These are phyloP conservation scores for Palythoa caribaeorum DNA, from an alignment of 92 coral and sea anemone species.

Conservation along the genomic window DNA sequence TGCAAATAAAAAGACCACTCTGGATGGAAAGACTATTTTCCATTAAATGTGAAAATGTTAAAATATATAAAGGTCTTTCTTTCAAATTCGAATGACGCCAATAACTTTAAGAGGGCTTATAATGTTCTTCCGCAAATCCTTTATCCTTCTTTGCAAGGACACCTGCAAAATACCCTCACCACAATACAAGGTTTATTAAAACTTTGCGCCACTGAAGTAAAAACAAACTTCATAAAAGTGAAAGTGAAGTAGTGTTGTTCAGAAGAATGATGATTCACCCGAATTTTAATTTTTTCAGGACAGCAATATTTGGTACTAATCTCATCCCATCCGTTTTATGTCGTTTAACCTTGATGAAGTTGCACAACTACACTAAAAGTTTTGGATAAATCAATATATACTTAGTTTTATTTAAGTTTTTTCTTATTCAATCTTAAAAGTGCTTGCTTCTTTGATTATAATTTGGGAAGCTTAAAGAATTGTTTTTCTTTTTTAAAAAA, in stretches of 20 bases:
- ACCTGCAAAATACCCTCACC: slow-evolving; percentile 29
- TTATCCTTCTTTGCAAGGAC: slow-evolving; percentile 20
- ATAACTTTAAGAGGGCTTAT: slow-evolving; percentile 45
- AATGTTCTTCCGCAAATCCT: slow-evolving; percentile 40
- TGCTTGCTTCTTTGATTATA: background rate
- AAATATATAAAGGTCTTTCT: slow-evolving; percentile 21
- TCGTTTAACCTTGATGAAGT: background rate
- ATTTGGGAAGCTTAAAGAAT: background rate
- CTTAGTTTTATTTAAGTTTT: background rate
- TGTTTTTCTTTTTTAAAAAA: too few relatives aligned
- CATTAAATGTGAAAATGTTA: slow-evolving; percentile 24
- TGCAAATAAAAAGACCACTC: background rate
- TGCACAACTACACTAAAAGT: background rate
- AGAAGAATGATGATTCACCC: background rate
- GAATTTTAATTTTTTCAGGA: background rate
- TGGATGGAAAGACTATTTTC: background rate
- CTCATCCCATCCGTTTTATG: slow-evolving; percentile 10
- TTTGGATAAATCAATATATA: background rate
- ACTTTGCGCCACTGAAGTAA: slow-evolving; percentile 28
- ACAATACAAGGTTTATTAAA: slow-evolving; percentile 27
- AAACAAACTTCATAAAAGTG: slow-evolving; percentile 25
- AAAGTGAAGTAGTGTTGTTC: slow-evolving; percentile 14
- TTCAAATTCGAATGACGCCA: slow-evolving; percentile 49
- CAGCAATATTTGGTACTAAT: slow-evolving; percentile 5
- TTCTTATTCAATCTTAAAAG: background rate